Base-by-base conservation (phyloP, 37 sponge, comb jelly and placozoan genomes). In the Spongilla lacustris region DNA sequence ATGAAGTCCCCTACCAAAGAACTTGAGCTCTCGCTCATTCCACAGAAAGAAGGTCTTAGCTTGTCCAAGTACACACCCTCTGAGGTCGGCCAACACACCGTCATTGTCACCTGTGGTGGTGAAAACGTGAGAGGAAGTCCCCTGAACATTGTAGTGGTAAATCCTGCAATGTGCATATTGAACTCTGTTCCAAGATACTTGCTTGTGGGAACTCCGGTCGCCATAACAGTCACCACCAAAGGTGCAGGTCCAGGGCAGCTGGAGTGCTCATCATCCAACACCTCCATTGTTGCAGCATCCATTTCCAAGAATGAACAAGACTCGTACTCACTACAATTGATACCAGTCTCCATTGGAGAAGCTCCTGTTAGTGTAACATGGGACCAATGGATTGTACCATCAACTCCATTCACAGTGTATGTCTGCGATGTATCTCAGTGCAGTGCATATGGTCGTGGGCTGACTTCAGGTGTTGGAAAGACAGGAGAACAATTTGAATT, bases 71-170 rank as follows among this genome's bases (percentile, higher is more conserved):
- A 89, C 48, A 76, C 74, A 4, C 94, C 96, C n/a, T 67, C 48
- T 26, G 88, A 83, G 3, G 77, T 92, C 14, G 98, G 98, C 11
- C 70, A 73, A 29, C 88, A 98, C 79, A 38, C 76, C n/a, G 75
- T 98, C 80, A 36, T 68, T 30, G 91, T 98, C 27, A 91, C 80
- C 14, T 93, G 88, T 89, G 94, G 87, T 71, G 98, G 93, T 0
- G 88, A 91, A 22, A 80, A 91, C 82, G 90, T 98, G 25, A 85
- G 84, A 4, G 96, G 96, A 21, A 86, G 87, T 25, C 98, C 98
- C 33, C 36, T 96, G 10, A 71, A 24, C 30, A 73, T 96, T 23
- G 73, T 24, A 23, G 86, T 91, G 24, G 80, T 77, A 67, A 89
- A 92, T 58, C 91, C 96, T 9, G 69, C 77, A 34, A 89, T 87